Base-by-base conservation (phyloP, 2,113 vertebrate species). In the Phyllopteryx taeniolatus region DNA sequence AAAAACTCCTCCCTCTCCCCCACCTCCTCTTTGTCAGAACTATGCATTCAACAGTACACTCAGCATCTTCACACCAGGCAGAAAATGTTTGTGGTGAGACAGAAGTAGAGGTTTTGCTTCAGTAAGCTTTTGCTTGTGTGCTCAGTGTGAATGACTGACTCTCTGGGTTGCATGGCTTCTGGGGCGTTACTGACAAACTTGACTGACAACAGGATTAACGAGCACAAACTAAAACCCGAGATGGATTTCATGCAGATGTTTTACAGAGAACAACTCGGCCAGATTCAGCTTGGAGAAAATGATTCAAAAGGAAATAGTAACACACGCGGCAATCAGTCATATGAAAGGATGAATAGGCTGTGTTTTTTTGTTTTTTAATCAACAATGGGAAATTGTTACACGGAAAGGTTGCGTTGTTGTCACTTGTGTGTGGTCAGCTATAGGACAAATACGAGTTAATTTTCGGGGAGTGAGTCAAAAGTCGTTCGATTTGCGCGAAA, bases 131-230 rank as follows among this genome's bases (percentile, higher is more conserved):
- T 39, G 35, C 4, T 39, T 39, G 35, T 39, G 35, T 39, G 35
- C 35, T 39, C 35, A 39, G 35, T 39, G 35, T 39, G 35, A 39
- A 39, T 39, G 35, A 39, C 35, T 39, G 35, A 39, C 35, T 39
- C 27, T 53, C 14, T 33, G 12, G 47, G 13, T 44, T 71, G 43
- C 47, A 57, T 61, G 67, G 70, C 74, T 54, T 69, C 53, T 68
- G 0, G 60, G 71, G 66, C 53, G 70, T 74, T 59, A 68, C 79
- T 83, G 71, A 77, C 80, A 60, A 13, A 3, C 56, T 31, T 81
- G 84, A 87, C 67, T 65, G 84, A 85, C 82, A 77, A 74, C 63
- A 59, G 65, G 47, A 5, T 46, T 74, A 11, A 70, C 81, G 78
- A 1, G 57, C 14, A 33, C 20, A 22, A 15, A 44, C 44, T n/a